Evolutionary conservation across 1,140 invertebrate species (phyloP).

Genomic region (Papilio helenus): DNA sequence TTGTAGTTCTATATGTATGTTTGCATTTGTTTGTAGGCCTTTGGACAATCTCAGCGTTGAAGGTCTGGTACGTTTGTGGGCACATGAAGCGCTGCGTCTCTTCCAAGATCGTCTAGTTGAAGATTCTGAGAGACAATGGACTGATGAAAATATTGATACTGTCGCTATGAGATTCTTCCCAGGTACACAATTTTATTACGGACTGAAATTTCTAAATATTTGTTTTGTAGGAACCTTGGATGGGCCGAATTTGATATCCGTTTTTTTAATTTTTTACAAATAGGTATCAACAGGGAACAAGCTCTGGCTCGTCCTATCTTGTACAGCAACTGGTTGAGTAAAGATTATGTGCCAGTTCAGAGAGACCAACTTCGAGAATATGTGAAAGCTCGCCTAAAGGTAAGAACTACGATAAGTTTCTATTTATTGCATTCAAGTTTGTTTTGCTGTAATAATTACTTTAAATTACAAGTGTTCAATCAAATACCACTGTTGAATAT

Average conservation of each 20-base stretch:
- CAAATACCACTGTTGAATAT: neutral
- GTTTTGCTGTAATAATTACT: neutral
- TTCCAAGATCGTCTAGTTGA: constrained; percentile 99
- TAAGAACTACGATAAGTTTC: constrained; percentile 55
- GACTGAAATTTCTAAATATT: neutral
- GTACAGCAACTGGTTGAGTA: constrained; percentile 99
- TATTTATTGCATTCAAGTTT: constrained; percentile 10
- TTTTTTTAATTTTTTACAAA: constrained; percentile 8
- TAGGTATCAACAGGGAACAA: constrained; percentile 91
- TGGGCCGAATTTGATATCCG: neutral
- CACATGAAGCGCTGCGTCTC: constrained; percentile 97
- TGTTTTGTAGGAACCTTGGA: neutral
- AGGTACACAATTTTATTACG: constrained; percentile 67
- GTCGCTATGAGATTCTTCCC: constrained; percentile 98
- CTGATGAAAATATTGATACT: constrained; percentile 98
- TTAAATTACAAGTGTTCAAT: neutral
- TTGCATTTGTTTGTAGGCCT: constrained; percentile 84
- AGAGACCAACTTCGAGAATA: constrained; percentile 98
- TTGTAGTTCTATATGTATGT: neutral
- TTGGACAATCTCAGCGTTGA: constrained; percentile 95
- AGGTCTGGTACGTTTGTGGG: constrained; percentile 98
- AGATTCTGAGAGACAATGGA: constrained; percentile 97
- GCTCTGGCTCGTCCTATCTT: constrained; percentile 96
- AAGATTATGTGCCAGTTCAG: constrained; percentile 98
- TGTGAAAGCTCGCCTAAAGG: constrained; percentile 97